A percentile compares a stretch with the other conserved stretches of the same genome.
Evolutionary conservation across 2,888 invertebrate species (phyloP).

Genomic region (Sesamia inferens): DNA sequence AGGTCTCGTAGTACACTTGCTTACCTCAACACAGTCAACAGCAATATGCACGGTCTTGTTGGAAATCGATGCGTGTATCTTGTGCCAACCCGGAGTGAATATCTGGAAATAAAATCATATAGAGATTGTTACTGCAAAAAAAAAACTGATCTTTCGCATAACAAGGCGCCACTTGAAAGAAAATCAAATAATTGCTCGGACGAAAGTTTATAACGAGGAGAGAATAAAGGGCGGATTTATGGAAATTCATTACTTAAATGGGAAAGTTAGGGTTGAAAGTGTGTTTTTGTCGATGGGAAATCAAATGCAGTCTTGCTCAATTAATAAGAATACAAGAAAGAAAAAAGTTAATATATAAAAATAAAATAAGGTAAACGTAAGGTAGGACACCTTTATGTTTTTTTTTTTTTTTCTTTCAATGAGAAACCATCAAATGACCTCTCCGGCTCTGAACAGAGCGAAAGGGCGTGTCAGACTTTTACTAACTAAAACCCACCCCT

Average conservation of each 20-base stretch:
- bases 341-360: no score
- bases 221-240: background rate
- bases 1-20: background rate
- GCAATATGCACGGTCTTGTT: constrained; percentile 79
- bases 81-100: constrained; percentile 84
- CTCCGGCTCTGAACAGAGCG: no score
- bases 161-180: no score
- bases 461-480: no score
- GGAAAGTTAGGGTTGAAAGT: no score
- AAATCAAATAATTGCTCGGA: background rate
- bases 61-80: constrained; percentile 79
- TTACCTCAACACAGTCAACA: constrained; percentile 82
- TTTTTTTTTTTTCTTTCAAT: no score
- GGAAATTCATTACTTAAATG: background rate
- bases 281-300: background rate
- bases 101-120: constrained; percentile 71
- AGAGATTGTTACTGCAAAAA: background rate
- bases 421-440: no score
- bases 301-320: background rate
- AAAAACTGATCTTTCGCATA: background rate
- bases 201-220: background rate
- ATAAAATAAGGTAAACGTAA: background rate
- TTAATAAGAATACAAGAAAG: no score
- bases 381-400: no score
- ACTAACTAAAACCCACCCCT: no score